phyloP scores from a whole-genome alignment of 2,888 invertebrate species.

The Leptinotarsa peninsularis region DNA sequence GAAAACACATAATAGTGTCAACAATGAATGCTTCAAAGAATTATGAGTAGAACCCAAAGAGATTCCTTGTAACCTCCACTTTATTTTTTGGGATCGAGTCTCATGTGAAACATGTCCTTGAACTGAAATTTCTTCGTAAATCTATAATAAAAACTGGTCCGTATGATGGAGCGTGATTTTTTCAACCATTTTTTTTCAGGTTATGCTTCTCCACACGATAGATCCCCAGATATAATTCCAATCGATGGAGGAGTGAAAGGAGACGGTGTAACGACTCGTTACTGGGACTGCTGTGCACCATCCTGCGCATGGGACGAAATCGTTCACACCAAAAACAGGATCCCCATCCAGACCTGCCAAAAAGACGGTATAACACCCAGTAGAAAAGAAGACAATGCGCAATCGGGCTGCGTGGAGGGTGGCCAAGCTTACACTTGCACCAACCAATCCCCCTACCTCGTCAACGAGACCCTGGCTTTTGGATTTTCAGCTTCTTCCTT shows the following conservation, averaged over 20 bases:
- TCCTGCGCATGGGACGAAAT: conserved; percentile 32
- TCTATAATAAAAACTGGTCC: too few relatives aligned
- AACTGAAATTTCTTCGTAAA: too few relatives aligned
- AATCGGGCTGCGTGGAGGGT: conserved; percentile 28
- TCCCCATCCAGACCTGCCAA: conserved; percentile 31
- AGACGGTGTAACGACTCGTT: conserved; percentile 42
- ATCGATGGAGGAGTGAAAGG: conserved; percentile 43
- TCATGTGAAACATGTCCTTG: too few relatives aligned
- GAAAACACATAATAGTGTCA: too few relatives aligned
- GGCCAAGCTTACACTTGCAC: conserved; percentile 31
- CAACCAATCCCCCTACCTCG: conserved; percentile 24
- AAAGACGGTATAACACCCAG: conserved; percentile 26
- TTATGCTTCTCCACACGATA: not conserved
- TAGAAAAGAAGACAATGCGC: conserved; percentile 12
- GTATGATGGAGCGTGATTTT: too few relatives aligned
- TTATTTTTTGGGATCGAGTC: too few relatives aligned
- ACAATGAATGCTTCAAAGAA: too few relatives aligned
- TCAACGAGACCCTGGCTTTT: conserved; percentile 31
- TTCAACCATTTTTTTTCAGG: not conserved
- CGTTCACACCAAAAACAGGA: conserved; percentile 15
- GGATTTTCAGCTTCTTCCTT: conserved; percentile 39
- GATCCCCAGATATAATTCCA: conserved; percentile 25
- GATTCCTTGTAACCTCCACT: too few relatives aligned
- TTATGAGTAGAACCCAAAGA: too few relatives aligned
- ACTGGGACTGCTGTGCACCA: conserved; percentile 51